phyloP scores from a whole-genome alignment of 1,140 invertebrate genomes.

The Aphis craccivora region DNA sequence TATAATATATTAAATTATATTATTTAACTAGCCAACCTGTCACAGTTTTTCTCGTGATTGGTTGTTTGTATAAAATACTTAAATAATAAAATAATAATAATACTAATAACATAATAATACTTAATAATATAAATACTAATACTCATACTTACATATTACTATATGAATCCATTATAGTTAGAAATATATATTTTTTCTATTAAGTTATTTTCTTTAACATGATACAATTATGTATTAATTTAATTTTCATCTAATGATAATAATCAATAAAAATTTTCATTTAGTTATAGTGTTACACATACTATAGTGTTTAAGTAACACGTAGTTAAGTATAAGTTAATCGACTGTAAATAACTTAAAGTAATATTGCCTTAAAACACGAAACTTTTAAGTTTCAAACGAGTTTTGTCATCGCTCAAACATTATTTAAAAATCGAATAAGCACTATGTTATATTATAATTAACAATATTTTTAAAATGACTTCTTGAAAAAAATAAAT shows the following conservation, averaged over 20 bases:
- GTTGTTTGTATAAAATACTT: too few species aligned
- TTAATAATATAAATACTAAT: too few species aligned
- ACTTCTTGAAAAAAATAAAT: background rate
- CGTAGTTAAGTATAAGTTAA: background rate
- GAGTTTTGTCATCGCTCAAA: background rate
- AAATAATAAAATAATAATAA: too few species aligned
- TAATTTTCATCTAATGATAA: background rate
- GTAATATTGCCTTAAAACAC: background rate
- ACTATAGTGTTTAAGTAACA: background rate
- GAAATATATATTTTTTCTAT: too few species aligned
- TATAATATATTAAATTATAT: too few species aligned
- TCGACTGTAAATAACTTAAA: background rate
- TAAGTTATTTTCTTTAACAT: too few species aligned
- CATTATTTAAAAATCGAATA: background rate
- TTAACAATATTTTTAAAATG: background rate
- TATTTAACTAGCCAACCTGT: too few species aligned
- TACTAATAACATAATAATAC: too few species aligned
- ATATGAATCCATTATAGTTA: too few species aligned
- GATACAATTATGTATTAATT: background rate
- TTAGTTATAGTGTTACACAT: background rate
- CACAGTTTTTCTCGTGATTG: too few species aligned
- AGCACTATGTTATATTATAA: background rate
- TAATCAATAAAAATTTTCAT: background rate
- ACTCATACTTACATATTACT: too few species aligned
- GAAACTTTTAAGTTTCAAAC: background rate